Conservation (phyloP, 2,113 vertebrate species). For the Rhagologus leucostigma region DNA sequence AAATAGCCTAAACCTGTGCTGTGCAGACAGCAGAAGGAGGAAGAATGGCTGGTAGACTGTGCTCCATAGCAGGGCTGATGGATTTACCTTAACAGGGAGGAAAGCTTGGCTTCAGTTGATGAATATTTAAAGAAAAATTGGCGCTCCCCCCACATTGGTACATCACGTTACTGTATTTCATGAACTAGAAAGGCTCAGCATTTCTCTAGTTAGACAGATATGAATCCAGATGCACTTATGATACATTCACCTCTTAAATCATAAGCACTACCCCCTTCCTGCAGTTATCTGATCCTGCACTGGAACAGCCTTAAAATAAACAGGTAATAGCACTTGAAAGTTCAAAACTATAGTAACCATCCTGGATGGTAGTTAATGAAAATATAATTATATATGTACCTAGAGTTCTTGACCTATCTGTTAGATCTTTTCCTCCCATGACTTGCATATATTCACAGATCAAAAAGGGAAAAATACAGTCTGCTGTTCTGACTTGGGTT, state of each 20-base stretch:
- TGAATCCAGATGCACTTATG: neutral
- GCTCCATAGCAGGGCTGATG: neutral
- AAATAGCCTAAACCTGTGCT: neutral
- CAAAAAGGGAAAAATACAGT: neutral
- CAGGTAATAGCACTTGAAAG: neutral
- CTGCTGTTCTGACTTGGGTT: neutral
- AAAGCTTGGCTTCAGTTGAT: neutral
- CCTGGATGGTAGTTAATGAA: neutral
- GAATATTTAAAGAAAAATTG: neutral
- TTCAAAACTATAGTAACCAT: neutral
- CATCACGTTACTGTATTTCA: neutral
- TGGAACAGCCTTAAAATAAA: neutral
- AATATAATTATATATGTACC: neutral
- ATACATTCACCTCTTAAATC: neutral
- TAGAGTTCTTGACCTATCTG: neutral
- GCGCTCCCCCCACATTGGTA: neutral
- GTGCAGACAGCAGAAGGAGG: neutral
- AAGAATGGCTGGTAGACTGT: neutral
- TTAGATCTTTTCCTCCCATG: neutral
- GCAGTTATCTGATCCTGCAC: neutral
- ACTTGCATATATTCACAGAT: neutral
- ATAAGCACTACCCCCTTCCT: neutral
- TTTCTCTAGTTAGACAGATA: neutral
- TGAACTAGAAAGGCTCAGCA: neutral
- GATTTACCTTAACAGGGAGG: neutral